Evolutionary conservation across 2,888 invertebrate species (phyloP).

Genomic region (Amphipoea lucens): DNA sequence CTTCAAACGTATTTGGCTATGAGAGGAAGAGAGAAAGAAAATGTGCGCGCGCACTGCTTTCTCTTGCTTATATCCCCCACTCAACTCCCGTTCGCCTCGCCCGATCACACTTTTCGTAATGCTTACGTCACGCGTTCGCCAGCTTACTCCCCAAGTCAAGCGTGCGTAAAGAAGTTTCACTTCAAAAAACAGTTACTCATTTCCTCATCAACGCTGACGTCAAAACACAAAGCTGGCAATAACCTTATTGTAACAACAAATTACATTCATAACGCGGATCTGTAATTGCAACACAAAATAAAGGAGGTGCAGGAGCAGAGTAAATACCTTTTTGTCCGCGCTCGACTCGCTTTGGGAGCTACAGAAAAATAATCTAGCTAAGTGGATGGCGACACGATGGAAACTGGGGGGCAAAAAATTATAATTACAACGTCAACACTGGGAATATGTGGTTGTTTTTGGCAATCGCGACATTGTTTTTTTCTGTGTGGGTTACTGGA

Average conservation of each 20-base stretch:
- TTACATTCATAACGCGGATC: slow-evolving; percentile 18
- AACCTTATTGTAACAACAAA: not conserved
- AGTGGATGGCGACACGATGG: slow-evolving; percentile 30
- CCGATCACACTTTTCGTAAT: no score
- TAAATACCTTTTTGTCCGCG: slow-evolving; percentile 8
- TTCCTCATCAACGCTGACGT: slow-evolving; percentile 4
- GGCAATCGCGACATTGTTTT: not conserved
- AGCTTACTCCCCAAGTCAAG: no score
- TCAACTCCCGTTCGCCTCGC: no score
- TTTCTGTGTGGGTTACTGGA: not conserved
- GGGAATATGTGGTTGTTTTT: not conserved
- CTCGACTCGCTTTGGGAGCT: slow-evolving; percentile 30
- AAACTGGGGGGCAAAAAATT: slow-evolving; percentile 9
- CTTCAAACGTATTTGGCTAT: no score
- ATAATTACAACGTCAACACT: slow-evolving; percentile 25
- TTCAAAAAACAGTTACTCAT: not conserved
- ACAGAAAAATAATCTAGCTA: slow-evolving; percentile 53
- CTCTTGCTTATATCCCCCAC: no score
- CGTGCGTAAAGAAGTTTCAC: no score
- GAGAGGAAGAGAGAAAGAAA: no score
- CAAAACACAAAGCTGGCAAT: not conserved
- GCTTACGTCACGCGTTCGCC: no score
- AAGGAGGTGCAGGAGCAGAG: not conserved
- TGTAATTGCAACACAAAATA: slow-evolving; percentile 26
- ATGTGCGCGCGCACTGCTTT: no score